Conservation (phyloP, 1,140 invertebrate species). For the Neodiprion virginianus region DNA sequence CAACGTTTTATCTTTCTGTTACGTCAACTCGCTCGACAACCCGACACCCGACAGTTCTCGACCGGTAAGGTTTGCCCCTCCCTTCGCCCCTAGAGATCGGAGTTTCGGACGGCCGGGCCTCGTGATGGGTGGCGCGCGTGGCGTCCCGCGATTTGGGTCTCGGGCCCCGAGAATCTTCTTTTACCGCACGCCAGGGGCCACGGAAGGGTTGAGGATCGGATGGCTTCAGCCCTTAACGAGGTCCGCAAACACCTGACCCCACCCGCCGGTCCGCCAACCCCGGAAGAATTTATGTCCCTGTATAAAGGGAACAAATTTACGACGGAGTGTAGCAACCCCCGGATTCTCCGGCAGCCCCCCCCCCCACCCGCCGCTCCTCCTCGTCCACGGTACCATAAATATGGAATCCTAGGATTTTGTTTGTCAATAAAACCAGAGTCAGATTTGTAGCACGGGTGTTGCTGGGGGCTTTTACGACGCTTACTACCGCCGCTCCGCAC, state of each 20-base stretch:
- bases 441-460: slow-evolving; percentile 16
- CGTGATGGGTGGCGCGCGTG: background rate
- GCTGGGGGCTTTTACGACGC: slow-evolving; percentile 22
- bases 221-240: slow-evolving; percentile 30
- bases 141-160: background rate
- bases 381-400: slow-evolving; percentile 24
- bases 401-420: slow-evolving; percentile 33
- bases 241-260: slow-evolving; percentile 34
- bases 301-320: slow-evolving; percentile 47
- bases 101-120: background rate
- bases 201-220: background rate
- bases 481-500: slow-evolving; percentile 16
- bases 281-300: slow-evolving; percentile 34
- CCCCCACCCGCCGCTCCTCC: background rate
- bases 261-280: background rate
- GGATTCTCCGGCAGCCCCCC: background rate
- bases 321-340: slow-evolving; percentile 20
- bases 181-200: background rate
- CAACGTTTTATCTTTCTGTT: slow-evolving; percentile 58
- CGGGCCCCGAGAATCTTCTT: background rate
- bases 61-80: background rate
- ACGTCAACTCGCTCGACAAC: slow-evolving; percentile 54
- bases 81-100: background rate
- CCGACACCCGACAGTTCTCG: background rate
- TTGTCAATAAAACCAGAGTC: slow-evolving; percentile 33